Evolutionary conservation across 2,113 vertebrate genomes (phyloP).

Genomic region (Greenwoodochromis staneri): DNA sequence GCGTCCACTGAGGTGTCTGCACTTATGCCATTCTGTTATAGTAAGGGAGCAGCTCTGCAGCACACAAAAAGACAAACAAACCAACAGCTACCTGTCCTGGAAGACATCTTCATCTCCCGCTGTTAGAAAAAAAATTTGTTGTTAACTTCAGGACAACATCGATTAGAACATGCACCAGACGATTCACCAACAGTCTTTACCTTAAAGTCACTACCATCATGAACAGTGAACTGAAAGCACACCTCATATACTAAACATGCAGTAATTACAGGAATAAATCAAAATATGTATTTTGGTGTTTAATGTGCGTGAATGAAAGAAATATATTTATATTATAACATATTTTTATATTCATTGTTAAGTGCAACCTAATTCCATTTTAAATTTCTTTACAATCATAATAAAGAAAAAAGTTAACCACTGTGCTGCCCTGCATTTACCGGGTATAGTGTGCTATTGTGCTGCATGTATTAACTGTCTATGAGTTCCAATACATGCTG

Average conservation of each 20-base stretch:
- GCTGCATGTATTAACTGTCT: neutral
- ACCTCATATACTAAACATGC: neutral
- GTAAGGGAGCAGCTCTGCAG: neutral
- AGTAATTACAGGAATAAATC: neutral
- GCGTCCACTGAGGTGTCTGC: neutral
- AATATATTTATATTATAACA: neutral
- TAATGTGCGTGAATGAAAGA: neutral
- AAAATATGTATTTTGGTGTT: neutral
- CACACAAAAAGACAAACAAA: neutral
- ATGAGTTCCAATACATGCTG: neutral
- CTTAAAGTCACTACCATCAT: neutral
- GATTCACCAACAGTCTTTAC: neutral
- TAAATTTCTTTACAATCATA: neutral
- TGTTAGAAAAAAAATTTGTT: neutral
- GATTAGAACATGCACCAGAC: neutral
- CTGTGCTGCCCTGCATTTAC: neutral
- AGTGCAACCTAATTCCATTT: neutral
- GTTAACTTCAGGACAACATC: neutral
- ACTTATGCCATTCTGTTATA: neutral
- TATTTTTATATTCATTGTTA: neutral
- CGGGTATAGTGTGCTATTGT: neutral
- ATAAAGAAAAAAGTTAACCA: neutral
- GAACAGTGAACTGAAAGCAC: neutral
- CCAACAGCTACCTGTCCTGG: neutral
- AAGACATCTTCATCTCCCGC: neutral